Conservation (phyloP, 2,113 vertebrate species). For the Phocoena phocoena region DNA sequence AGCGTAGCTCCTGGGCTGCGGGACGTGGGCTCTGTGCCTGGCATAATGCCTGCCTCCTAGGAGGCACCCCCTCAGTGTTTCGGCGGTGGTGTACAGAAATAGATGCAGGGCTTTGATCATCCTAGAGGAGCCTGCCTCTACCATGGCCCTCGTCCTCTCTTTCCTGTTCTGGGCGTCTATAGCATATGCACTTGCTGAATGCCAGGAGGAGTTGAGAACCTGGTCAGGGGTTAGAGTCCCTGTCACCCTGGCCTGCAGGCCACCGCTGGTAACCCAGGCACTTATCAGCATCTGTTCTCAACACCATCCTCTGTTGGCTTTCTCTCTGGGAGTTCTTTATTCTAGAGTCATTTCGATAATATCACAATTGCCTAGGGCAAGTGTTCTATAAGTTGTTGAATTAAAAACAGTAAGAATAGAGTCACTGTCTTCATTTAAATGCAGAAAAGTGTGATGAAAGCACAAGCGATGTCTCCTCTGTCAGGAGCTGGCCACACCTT, state of each 20-base stretch:
- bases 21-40: neutral
- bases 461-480: neutral
- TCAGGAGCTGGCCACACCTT: neutral
- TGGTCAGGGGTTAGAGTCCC: neutral
- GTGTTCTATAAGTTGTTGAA: neutral
- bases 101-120: neutral
- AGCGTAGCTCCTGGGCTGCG: neutral
- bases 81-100: fast-evolving
- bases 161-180: neutral
- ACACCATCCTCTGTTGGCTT: neutral
- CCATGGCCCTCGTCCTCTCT: neutral
- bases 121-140: neutral
- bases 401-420: neutral
- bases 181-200: neutral
- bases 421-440: neutral
- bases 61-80: neutral
- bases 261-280: neutral
- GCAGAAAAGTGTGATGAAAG: neutral
- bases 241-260: neutral
- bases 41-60: neutral
- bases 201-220: neutral
- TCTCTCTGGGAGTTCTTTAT: neutral
- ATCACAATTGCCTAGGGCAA: neutral
- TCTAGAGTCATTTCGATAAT: neutral
- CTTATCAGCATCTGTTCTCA: neutral